Evolutionary conservation across 2,113 vertebrate genomes (phyloP).

Genomic region (Taxidea taxus): DNA sequence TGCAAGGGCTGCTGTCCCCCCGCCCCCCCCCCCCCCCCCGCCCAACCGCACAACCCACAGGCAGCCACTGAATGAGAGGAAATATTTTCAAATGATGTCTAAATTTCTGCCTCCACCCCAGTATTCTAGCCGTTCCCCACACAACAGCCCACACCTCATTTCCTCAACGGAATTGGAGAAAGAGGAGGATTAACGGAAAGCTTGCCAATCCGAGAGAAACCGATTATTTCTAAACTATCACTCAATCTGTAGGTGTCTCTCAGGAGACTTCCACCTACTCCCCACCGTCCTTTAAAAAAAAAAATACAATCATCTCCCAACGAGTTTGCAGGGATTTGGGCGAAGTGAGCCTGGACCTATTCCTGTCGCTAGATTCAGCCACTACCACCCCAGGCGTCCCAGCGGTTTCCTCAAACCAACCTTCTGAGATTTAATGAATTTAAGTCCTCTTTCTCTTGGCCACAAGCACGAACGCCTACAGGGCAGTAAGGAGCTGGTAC

Average conservation of each 20-base stretch:
- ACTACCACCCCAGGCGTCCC: background rate
- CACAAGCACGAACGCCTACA: background rate
- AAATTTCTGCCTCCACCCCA: background rate
- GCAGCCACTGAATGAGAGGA: background rate
- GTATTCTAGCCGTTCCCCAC: background rate
- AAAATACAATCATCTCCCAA: background rate
- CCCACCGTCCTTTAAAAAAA: background rate
- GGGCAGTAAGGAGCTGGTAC: conserved; percentile 44
- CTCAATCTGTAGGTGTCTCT: background rate
- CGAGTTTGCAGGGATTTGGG: background rate
- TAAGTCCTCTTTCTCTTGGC: conserved; percentile 36
- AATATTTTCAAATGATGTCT: conserved; percentile 22
- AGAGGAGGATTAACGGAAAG: background rate
- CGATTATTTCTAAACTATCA: conserved; percentile 7
- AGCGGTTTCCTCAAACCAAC: background rate
- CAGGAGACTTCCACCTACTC: background rate
- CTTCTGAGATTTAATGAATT: conserved; percentile 46
- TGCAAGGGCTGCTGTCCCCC: background rate
- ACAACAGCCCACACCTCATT: background rate
- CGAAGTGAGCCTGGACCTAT: background rate
- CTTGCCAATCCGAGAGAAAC: background rate
- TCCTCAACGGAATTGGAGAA: background rate
- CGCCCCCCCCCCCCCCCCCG: background rate
- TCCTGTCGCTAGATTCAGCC: background rate
- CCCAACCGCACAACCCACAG: background rate